A percentile compares a stretch with the other conserved stretches of the same genome.
Conservation (phyloP, 1,140 invertebrate species). For the Brachionus rubens region DNA sequence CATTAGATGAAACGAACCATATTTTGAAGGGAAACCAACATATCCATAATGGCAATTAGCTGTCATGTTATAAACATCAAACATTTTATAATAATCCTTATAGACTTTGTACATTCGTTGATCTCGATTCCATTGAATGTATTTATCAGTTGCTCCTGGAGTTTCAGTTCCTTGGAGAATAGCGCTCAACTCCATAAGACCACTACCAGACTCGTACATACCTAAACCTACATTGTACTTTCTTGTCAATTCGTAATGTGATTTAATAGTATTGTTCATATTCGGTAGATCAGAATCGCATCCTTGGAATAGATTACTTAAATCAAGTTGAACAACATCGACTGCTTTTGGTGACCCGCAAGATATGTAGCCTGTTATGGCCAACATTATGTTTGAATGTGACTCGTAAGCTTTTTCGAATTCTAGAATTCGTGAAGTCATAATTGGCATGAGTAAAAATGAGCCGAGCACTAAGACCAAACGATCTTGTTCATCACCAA, state of each 20-base stretch:
- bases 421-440: constrained; percentile 49
- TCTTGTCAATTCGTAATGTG: neutral
- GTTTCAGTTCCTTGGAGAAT: neutral
- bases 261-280: neutral
- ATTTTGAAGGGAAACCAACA: constrained; percentile 13
- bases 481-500: constrained; percentile 39
- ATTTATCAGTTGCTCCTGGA: constrained; percentile 29
- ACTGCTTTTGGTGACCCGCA: constrained; percentile 49
- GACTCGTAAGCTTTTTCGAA: constrained; percentile 48
- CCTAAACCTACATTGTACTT: neutral
- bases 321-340: constrained; percentile 46
- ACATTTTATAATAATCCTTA: constrained; percentile 23
- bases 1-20: neutral
- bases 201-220: constrained; percentile 26
- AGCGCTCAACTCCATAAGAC: neutral
- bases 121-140: constrained; percentile 30
- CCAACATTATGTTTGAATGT: constrained; percentile 44
- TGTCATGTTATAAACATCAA: constrained; percentile 1
- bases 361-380: constrained; percentile 51
- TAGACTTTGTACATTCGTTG: constrained; percentile 19
- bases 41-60: constrained; percentile 23
- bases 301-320: neutral
- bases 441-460: constrained; percentile 51
- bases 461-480: constrained; percentile 50
- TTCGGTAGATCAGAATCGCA: neutral